Conservation (phyloP, 92 coral and sea anemone species). For the Epizoanthus fatuus region DNA sequence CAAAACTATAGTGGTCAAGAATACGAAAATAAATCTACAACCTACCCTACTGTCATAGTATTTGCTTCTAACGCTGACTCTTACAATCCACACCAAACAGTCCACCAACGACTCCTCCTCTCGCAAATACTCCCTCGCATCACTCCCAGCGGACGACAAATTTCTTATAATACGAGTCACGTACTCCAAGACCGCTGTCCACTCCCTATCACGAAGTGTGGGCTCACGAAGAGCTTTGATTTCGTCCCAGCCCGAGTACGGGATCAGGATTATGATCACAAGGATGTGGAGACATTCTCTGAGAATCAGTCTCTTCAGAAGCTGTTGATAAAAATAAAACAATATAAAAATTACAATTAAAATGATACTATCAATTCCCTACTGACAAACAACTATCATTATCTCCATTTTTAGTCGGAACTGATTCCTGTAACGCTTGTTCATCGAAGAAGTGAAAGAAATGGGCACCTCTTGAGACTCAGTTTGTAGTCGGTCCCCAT, state of each 20-base stretch:
- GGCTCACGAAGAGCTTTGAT: slow-evolving; percentile 85
- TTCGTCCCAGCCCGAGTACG: slow-evolving; percentile 96
- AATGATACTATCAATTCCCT: background rate
- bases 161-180: slow-evolving; percentile 95
- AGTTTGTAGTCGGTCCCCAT: too few species aligned
- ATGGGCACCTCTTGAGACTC: too few species aligned
- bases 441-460: too few species aligned
- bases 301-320: slow-evolving; percentile 84
- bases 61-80: slow-evolving; percentile 80
- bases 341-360: background rate
- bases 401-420: too few species aligned
- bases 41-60: slow-evolving; percentile 79
- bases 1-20: background rate
- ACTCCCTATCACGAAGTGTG: slow-evolving; percentile 65
- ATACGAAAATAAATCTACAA: background rate
- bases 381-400: background rate
- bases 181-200: slow-evolving; percentile 90
- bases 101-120: slow-evolving; percentile 90
- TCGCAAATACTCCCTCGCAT: slow-evolving; percentile 92
- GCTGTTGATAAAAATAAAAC: slow-evolving; percentile 52
- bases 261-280: slow-evolving; percentile 84
- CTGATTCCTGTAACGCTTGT: too few species aligned
- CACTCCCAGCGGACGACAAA: slow-evolving; percentile 94
- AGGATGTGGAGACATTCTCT: slow-evolving; percentile 86
- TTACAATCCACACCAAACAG: slow-evolving; percentile 88